Conservation (phyloP, 2,888 invertebrate species). For the Drosophila kanekoi region DNA sequence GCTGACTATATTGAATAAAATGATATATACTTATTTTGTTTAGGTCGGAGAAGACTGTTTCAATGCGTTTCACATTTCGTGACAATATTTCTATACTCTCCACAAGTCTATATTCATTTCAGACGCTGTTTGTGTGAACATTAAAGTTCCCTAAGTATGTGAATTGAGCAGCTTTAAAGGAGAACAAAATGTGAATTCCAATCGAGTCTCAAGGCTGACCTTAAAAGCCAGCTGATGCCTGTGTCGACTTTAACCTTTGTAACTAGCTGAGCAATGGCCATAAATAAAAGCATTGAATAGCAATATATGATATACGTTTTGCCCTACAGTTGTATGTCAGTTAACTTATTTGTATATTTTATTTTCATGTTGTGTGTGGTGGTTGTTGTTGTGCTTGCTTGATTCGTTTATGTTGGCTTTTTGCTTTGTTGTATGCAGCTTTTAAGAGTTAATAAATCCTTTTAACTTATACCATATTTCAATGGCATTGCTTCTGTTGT, state of each 20-base stretch:
- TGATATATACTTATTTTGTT: no score
- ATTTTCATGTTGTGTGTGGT: conserved; percentile 19
- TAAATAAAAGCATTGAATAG: conserved; percentile 16
- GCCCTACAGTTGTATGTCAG: conserved; percentile 18
- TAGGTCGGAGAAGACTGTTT: no score
- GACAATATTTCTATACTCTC: no score
- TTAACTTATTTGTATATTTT: conserved; percentile 37
- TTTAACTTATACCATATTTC: conserved; percentile 80
- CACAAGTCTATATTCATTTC: no score
- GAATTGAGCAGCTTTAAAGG: neutral
- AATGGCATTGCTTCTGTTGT: conserved; percentile 47
- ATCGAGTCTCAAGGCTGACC: neutral
- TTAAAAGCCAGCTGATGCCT: neutral
- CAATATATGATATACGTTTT: conserved; percentile 35
- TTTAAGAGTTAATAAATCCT: conserved; percentile 81
- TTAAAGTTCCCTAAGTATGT: neutral
- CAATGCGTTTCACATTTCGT: no score
- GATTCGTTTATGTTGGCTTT: conserved; percentile 44
- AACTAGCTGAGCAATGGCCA: conserved; percentile 2
- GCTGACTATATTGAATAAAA: no score
- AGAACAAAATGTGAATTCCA: neutral
- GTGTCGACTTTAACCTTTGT: neutral
- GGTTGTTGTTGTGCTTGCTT: conserved; percentile 20
- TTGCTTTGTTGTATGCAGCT: conserved; percentile 73
- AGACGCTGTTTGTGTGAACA: neutral